A percentile compares a stretch with the other conserved stretches of the same genome.
phyloP scores from a whole-genome alignment of 2,888 invertebrate genomes.

The Aromia moschata region DNA sequence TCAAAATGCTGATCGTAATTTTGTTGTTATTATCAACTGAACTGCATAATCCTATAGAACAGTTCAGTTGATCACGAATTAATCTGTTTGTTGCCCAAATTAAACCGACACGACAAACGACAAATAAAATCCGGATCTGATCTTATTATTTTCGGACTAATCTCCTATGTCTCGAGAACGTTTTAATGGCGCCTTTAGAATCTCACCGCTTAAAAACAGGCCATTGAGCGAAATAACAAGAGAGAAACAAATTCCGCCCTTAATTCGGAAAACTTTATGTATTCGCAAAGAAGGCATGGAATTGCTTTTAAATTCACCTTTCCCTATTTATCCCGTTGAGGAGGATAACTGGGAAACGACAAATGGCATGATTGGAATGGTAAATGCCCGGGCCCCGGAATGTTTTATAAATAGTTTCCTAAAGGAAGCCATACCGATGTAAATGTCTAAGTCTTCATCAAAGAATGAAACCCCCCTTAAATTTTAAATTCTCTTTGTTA shows the following conservation, averaged over 20 bases:
- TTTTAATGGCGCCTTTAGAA: neutral
- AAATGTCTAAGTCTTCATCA: neutral
- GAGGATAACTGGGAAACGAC: constrained; percentile 19
- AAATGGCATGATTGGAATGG: constrained; percentile 25
- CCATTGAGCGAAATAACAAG: neutral
- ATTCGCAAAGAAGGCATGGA: constrained; percentile 5
- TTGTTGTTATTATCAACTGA: too few relatives aligned
- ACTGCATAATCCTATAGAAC: too few relatives aligned
- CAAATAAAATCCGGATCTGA: too few relatives aligned
- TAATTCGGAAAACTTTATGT: neutral
- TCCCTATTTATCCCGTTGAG: constrained; percentile 14
- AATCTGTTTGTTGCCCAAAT: too few relatives aligned
- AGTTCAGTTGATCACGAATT: too few relatives aligned
- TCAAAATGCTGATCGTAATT: too few relatives aligned
- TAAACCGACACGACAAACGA: too few relatives aligned
- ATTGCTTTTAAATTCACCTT: constrained; percentile 23
- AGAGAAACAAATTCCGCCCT: neutral
- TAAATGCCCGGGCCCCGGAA: constrained; percentile 13
- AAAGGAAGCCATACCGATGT: constrained; percentile 6
- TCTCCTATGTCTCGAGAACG: too few relatives aligned
- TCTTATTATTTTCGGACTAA: too few relatives aligned
- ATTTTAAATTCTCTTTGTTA: neutral
- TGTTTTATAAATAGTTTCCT: constrained; percentile 20
- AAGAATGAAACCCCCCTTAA: neutral
- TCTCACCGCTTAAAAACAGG: neutral